These are phyloP conservation scores for Anneissia japonica DNA, from an alignment of 35 echinoderm and acorn worm genomes.

Conservation along the genomic window DNA sequence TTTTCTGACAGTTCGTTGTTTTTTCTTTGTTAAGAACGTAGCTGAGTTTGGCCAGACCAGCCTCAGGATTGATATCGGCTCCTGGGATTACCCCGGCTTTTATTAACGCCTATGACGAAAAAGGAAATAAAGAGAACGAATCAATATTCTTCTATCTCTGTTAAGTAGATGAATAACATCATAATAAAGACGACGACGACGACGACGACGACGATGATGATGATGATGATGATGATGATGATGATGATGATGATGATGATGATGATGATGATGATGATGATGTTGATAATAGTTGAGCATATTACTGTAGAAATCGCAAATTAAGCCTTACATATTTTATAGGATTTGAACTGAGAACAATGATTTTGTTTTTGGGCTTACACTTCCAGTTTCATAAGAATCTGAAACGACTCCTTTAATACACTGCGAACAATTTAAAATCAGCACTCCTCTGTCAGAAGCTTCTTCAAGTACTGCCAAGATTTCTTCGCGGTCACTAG, in stretches of 20 bases:
- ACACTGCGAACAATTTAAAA: slow-evolving; percentile 93
- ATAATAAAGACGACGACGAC: background rate
- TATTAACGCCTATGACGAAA: background rate
- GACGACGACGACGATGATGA: background rate
- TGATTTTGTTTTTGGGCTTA: too few relatives aligned
- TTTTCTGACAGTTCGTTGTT: too few relatives aligned
- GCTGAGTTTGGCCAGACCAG: too few relatives aligned
- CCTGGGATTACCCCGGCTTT: too few relatives aligned
- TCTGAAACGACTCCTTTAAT: slow-evolving; percentile 49
- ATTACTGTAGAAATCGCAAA: too few relatives aligned
- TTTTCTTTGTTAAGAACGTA: too few relatives aligned
- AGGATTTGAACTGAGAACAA: too few relatives aligned
- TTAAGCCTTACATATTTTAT: too few relatives aligned
- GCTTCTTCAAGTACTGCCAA: slow-evolving; percentile 49
- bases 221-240: background rate
- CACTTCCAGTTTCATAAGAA: slow-evolving; percentile 83
- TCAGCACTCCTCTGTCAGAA: slow-evolving; percentile 60
- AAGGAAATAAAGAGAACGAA: too few relatives aligned
- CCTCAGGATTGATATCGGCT: too few relatives aligned
- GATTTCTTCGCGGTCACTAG: slow-evolving; percentile 50
- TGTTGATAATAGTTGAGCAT: background rate
- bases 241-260: background rate
- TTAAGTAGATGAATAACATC: background rate
- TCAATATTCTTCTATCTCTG: too few relatives aligned
- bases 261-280: background rate